Evolutionary conservation across 2,888 invertebrate species (phyloP), one percentile per base, ranked within the genome.

Genomic region (Trichopoda pennipes): DNA sequence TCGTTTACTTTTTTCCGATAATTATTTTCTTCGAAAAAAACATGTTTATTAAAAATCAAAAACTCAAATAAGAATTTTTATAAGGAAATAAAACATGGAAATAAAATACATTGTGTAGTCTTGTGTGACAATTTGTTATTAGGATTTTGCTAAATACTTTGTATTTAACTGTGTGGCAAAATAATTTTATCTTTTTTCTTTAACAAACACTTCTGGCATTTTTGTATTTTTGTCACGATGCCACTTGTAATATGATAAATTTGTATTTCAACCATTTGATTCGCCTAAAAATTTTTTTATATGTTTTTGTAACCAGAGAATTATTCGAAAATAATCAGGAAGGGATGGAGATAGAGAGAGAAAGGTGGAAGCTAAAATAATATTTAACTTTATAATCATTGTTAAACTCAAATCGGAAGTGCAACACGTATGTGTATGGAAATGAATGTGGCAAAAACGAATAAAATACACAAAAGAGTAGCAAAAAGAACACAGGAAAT

Each of bases 201-300:
- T 28, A 9, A 16, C 8, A n/a, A 9, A 53, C 4, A 1, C 12
- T 16, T 0, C 14, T 16, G 0, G 1, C 19, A 73, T 61, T 81
- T 74, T 42, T n/a, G 60, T 23, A 81, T 64, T 74, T 74, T 55
- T 70, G 78, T 78, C 81, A 81, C 78, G 81, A 64, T 81, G 74
- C 70, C 66, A 55, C 38, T 49, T 69, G 58, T 70, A 78, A 70
- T 78, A 74, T 78, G 78, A 74, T 78, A 64, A 78, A 78, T 78
- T 73, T 77, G 63, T 69, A 69, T 53, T 78, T 70, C 53, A 60
- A 38, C 55, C 58, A 78, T 66, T 64, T 78, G 55, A 80, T 68
- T 80, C 63, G 23, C 14, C 38, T 42, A 3, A 12, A 21, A 3
- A 72, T 58, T 55, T 6, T 38, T 14, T 51, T 17, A 72, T 66